Evolutionary conservation across 2,113 vertebrate species (phyloP), one percentile per base, ranked within the genome.

Genomic region (Entelurus aequoreus): DNA sequence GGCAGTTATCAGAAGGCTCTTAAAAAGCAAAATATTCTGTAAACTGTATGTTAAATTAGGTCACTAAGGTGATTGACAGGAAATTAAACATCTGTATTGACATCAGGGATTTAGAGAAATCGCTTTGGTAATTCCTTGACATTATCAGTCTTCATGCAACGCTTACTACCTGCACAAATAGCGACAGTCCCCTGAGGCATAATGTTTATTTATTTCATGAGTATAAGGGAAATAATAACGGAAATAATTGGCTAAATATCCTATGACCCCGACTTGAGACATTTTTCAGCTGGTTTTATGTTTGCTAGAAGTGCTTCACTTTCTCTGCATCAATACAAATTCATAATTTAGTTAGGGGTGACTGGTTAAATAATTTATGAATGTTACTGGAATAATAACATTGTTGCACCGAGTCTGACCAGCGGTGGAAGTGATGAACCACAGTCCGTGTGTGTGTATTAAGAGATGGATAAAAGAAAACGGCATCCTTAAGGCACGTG

Each of bases 401-500:
- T 14, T 60, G 6, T 66, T 61, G 36, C 62, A 68, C 28, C 52
- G 47, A 40, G 49, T 71, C 35, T 15, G 13, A 56, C 60, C 49
- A 65, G 54, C 50, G 50, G 49, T 61, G 56, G 44, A 53, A 44
- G 37, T 68, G 56, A 67, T 71, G 61, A 54, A 59, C 66, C 48
- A 68, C 57, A 37, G 68, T 63, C 42, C 15, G 6, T 48, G 51
- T 62, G 0, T 16, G 7, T 37, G 61, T 49, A 68, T 76, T 72
- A 62, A 53, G 6, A 78, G 74, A 72, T 53, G 52, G 56, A 78
- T 69, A 54, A 79, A 66, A 65, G 65, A 66, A 74, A 80, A 78
- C 52, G 65, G 64, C 51, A 48, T 79, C 67, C 66, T 70, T 28
- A 74, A 28, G 69, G 79, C 84, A 75, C 72, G 67, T 84, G 83